Base-by-base conservation (phyloP, 1,140 invertebrate species). In the Zaprionus davidi region DNA sequence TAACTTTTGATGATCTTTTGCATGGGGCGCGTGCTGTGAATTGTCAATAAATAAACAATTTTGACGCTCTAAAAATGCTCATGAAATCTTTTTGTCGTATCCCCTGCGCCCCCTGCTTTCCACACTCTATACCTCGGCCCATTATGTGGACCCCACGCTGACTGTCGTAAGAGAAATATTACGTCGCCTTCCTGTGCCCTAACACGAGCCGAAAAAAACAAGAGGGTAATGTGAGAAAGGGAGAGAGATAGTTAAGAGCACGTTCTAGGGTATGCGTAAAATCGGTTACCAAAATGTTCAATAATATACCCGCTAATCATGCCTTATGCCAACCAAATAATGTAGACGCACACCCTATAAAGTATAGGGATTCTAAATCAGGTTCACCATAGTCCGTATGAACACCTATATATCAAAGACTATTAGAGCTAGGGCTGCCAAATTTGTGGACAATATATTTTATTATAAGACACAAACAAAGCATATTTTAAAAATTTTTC, bases 21-120 rank as follows among this genome's bases (percentile, higher is more conserved):
- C 63, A 57, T 67, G 31, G 66, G 15, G 71, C 71, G 60, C 76
- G 76, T 78, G 76, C 76, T 74, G 76, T 65, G 76, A 68, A 78
- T 78, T 75, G 71, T 70, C 76, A 78, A 78, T 77, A 77, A 77
- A 77, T 73, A 73, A 77, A 73, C 75, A 77, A 77, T 77, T 77
- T 77, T 63, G 70, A 68, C 64, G 70, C 60, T 76, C 46, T 53
- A 66, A 65, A 76, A 76, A 76, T 64, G 68, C 49, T 55, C 38
- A 62, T 67, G 63, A 72, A 67, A 76, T 76, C 57, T 67, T 66
- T 65, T 56, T 55, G 70, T 71, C 36, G 15, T 20, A 5, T 5
- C 15, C 55, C 5, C 22, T 38, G 34, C 34, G 13, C 2, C 15
- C 38, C 38, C 5, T 15, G 5, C 15, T 11, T n/a, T 6, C 13